Conservation (phyloP, 2,888 invertebrate species). For the Xestia rhomboidea region DNA sequence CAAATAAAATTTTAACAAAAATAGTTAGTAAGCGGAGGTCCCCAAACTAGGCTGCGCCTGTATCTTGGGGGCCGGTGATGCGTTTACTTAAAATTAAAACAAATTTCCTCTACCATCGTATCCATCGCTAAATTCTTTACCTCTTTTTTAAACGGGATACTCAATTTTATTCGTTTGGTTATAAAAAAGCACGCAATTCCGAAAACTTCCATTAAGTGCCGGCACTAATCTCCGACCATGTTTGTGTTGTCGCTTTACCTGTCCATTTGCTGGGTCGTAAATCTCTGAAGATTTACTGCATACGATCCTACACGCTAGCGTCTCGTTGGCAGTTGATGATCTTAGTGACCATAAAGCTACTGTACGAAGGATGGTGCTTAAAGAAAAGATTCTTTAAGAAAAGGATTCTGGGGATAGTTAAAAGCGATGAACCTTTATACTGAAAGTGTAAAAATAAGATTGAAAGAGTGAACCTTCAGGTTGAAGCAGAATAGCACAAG, state of each 20-base stretch:
- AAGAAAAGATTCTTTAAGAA: background rate
- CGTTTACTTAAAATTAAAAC: no score
- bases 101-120: background rate
- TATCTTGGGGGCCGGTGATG: no score
- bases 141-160: constrained; percentile 3
- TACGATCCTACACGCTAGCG: constrained; percentile 17
- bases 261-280: constrained; percentile 56
- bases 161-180: background rate
- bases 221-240: constrained; percentile 44
- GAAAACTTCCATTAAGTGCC: constrained; percentile 32
- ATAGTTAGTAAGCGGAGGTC: no score
- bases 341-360: constrained; percentile 27
- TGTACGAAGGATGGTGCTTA: background rate
- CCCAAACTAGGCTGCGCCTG: no score
- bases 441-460: background rate
- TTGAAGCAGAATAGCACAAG: background rate
- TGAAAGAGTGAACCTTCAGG: background rate
- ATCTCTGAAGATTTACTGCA: constrained; percentile 56
- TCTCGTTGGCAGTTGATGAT: constrained; percentile 41
- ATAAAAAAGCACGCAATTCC: constrained; percentile 24
- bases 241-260: constrained; percentile 58
- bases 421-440: background rate
- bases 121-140: background rate
- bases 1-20: no score
- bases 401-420: background rate